These are phyloP conservation scores for Podotricha telesiphe DNA, from an alignment of 2,888 invertebrate species.

Conservation along the genomic window DNA sequence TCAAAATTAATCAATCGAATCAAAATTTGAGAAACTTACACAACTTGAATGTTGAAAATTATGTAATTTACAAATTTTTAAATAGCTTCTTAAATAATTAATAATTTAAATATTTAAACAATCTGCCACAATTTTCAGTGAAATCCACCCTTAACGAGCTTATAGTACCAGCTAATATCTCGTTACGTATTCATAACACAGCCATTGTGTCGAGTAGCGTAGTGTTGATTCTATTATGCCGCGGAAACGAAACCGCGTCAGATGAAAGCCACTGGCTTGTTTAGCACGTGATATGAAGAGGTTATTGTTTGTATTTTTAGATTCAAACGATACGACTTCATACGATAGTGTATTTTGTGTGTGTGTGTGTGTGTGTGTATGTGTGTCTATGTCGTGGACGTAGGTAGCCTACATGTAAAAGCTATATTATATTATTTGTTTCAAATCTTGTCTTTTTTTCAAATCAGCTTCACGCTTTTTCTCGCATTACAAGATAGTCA, in stretches of 20 bases:
- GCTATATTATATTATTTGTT: no score
- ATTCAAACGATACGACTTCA: no score
- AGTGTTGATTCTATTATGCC: conserved; percentile 72
- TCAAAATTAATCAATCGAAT: background rate
- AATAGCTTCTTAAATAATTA: conserved; percentile 13
- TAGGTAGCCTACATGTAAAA: no score
- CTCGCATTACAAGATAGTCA: no score
- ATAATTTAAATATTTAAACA: background rate
- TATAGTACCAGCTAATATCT: conserved; percentile 70
- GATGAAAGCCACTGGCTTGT: conserved; percentile 45
- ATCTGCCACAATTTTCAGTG: background rate
- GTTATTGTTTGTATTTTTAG: conserved; percentile 24
- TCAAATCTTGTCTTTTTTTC: no score
- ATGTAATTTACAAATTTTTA: background rate
- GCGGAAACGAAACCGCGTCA: conserved; percentile 71
- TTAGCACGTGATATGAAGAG: conserved; percentile 27
- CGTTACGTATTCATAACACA: conserved; percentile 76
- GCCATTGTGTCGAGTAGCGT: conserved; percentile 69
- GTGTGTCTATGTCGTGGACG: background rate
- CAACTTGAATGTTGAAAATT: no score
- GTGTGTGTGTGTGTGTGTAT: background rate
- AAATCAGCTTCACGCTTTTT: no score
- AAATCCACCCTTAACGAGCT: conserved; percentile 60
- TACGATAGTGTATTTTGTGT: background rate
- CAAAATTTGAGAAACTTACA: background rate